Evolutionary conservation across 2,113 vertebrate species (phyloP).

Genomic region (Odobenus rosmarus): DNA sequence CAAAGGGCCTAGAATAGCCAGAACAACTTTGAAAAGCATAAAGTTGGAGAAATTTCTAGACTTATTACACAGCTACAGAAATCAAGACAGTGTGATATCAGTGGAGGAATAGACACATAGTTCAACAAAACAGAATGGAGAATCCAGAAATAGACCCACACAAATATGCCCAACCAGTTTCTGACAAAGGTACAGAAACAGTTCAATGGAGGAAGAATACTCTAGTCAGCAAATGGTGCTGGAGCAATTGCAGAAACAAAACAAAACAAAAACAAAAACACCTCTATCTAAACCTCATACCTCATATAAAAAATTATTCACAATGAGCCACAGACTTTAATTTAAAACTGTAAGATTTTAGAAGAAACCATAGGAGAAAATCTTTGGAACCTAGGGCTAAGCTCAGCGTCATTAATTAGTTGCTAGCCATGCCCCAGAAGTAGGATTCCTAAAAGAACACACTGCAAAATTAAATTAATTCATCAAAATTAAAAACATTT

Average conservation of each 20-base stretch:
- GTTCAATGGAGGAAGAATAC: not conserved
- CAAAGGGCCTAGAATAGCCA: not conserved
- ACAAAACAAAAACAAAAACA: not conserved
- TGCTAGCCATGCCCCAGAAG: not conserved
- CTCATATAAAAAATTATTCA: not conserved
- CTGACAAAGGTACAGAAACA: not conserved
- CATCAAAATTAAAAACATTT: not conserved
- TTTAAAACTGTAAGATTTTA: not conserved
- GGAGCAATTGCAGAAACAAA: not conserved
- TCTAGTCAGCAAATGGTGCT: not conserved
- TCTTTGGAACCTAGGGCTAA: not conserved
- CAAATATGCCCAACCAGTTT: not conserved
- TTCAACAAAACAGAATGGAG: not conserved
- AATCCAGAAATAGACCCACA: not conserved
- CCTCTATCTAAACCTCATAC: not conserved
- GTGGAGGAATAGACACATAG: not conserved
- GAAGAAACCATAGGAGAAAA: not conserved
- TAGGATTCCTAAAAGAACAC: not conserved
- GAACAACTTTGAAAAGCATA: not conserved
- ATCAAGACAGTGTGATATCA: not conserved
- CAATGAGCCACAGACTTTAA: not conserved
- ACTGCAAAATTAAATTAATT: not conserved
- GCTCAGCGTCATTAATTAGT: not conserved
- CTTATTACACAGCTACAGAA: not conserved
- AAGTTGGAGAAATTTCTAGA: not conserved